Evolutionary conservation across 2,797 vertebrate species (phyloP), one percentile per base, ranked within the genome.

Genomic region (Eurystomus glaucurus): DNA sequence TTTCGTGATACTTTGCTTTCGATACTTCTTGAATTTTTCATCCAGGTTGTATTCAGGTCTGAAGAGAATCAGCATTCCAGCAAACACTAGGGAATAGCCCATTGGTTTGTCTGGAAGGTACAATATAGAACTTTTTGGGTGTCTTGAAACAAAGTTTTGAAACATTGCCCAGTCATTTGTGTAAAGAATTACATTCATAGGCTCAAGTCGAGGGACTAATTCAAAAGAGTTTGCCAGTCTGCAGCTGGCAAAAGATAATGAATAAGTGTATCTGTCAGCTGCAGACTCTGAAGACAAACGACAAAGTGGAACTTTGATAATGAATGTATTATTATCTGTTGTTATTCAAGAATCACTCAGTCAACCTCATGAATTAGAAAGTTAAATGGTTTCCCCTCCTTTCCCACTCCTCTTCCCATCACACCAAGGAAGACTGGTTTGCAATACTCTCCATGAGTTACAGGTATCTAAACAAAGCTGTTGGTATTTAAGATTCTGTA

Each of bases 191-290:
- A 77, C 90, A 96, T 91, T 93, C 57, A 25, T 17, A 62, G 85
- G 61, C 86, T 96, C 48, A 76, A 91, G 83, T 69, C 4, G 3
- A 94, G 83, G 71, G 35, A 64, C 58, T 85, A 92, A 96, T 87
- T 94, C 77, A 85, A 71, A 93, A 93, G 75, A 14, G 5, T 90
- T 95, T 95, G 69, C 94, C 78, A 93, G 75, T n/a, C 87, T 88
- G 52, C 10, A 72, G 8, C 62, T 93, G 62, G 66, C 84, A 92
- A 17, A 83, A 85, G 83, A 88, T 95, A 97, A 80, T 91, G 96
- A 97, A 96, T 95, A 66, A 96, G 75, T 93, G 11, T 95, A 91
- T 97, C 94, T 95, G 94, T 93, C 92, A 85, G 91, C 70, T 90
- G 94, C 97, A 97, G 96, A 41, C 88, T 43, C 93, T 57, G 74